A percentile compares a stretch with the other conserved stretches of the same genome.
Evolutionary conservation across 2,888 invertebrate species (phyloP).

Genomic region (Nomada goodeniana): DNA sequence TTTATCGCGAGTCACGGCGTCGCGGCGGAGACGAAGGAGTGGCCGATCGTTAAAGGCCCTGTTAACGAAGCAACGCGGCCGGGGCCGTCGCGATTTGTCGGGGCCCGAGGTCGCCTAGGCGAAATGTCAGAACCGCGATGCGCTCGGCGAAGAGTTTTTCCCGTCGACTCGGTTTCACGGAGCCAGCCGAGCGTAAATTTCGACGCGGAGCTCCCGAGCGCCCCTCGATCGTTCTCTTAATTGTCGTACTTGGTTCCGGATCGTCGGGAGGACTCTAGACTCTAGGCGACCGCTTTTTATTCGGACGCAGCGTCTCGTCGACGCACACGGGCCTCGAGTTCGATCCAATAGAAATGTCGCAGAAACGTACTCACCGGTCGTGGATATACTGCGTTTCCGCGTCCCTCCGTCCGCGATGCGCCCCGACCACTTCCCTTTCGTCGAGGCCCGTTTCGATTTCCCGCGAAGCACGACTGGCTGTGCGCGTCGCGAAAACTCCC

Average conservation of each 20-base stretch:
- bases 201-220: too few species aligned
- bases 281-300: too few species aligned
- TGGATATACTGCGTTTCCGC: not conserved
- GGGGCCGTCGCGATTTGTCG: constrained; percentile 1
- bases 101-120: constrained; percentile 10
- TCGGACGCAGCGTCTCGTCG: too few species aligned
- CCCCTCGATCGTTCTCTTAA: too few species aligned
- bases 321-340: not conserved
- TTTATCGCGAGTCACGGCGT: constrained; percentile 3
- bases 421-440: not conserved
- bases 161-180: too few species aligned
- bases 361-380: constrained; percentile 50
- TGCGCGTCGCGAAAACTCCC: not conserved
- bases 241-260: too few species aligned
- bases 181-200: too few species aligned
- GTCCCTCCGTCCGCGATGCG: not conserved
- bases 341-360: constrained; percentile 21
- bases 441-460: constrained; percentile 8
- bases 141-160: not conserved
- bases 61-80: constrained; percentile 32
- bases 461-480: constrained; percentile 1
- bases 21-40: constrained; percentile 17
- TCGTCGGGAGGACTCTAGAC: too few species aligned
- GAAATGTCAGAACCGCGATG: constrained; percentile 18
- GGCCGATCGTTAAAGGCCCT: constrained; percentile 34